Percentiles rank a stretch among this genome's conserved stretches.
These are phyloP conservation scores for Alloplasta piceator DNA, from an alignment of 2,888 invertebrate species.

Conservation along the genomic window DNA sequence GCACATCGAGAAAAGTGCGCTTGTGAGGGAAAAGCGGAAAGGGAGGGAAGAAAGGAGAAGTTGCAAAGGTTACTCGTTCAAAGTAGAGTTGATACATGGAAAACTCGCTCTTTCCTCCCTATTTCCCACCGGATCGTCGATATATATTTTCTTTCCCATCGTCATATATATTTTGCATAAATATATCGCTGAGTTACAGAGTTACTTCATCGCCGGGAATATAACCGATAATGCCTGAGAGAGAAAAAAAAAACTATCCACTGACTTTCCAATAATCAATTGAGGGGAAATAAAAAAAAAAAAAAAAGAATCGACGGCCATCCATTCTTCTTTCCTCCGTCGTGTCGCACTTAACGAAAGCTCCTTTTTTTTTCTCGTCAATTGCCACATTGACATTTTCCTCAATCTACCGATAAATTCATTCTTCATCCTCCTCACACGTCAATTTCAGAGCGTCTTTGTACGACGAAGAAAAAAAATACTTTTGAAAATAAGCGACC, in stretches of 20 bases:
- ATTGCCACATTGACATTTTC: background rate
- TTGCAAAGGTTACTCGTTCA: conserved; percentile 53
- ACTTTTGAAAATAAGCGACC: conserved; percentile 3
- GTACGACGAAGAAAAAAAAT: no score
- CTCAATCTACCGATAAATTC: background rate
- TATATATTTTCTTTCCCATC: background rate
- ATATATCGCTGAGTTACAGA: background rate
- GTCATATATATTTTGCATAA: no score
- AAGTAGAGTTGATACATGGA: conserved; percentile 41
- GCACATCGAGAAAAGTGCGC: conserved; percentile 27
- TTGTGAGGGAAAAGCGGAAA: conserved; percentile 21
- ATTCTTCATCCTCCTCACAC: no score
- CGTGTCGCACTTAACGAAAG: conserved; percentile 9
- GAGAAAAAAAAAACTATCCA: conserved; percentile 28
- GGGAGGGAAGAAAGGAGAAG: conserved; percentile 13
- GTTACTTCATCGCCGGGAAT: conserved; percentile 12
- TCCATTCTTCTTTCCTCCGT: conserved; percentile 12
- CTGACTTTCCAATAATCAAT: conserved; percentile 57
- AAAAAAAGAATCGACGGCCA: background rate
- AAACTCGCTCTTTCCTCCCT: conserved; percentile 3
- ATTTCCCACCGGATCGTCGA: background rate
- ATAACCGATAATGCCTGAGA: conserved; percentile 55
- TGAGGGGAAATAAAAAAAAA: background rate
- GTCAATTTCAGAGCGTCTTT: no score
- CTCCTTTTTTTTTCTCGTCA: conserved; percentile 10